Percentiles rank a stretch among this genome's conserved stretches.
Conservation (phyloP, 2,888 invertebrate species). For the Thecophora atra region DNA sequence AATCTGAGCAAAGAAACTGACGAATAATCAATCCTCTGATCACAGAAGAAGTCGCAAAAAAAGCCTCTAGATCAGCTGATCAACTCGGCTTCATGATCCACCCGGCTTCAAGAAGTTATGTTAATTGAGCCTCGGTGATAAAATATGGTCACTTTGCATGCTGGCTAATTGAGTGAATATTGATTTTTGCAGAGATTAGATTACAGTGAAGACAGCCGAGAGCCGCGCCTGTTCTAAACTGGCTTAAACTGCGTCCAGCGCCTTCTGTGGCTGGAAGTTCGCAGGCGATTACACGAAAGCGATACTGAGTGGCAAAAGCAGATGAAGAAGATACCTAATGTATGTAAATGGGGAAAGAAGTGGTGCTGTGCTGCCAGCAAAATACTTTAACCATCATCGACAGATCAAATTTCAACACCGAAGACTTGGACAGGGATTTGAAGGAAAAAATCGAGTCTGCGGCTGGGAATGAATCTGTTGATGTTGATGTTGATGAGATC, state of each 20-base stretch:
- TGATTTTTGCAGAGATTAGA: conserved; percentile 22
- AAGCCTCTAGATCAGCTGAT: background rate
- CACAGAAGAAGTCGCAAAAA: background rate
- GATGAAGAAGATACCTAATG: conserved; percentile 10
- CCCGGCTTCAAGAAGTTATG: conserved; percentile 7
- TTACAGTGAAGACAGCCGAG: background rate
- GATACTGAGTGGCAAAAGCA: background rate
- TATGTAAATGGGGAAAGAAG: background rate
- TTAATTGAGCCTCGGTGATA: conserved; percentile 26
- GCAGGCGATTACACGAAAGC: background rate
- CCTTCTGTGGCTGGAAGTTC: background rate
- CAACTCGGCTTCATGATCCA: background rate
- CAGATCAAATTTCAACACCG: conserved; percentile 45
- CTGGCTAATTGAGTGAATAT: conserved; percentile 33
- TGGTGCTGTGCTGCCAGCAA: conserved; percentile 41
- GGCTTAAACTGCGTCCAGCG: background rate
- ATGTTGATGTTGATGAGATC: background rate
- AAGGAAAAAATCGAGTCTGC: too few relatives aligned
- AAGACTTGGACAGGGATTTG: background rate
- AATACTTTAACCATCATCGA: conserved; percentile 49
- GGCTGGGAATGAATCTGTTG: background rate
- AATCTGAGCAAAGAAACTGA: background rate
- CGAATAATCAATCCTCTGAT: conserved; percentile 8
- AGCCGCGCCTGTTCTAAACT: background rate
- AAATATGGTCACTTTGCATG: conserved; percentile 22